Evolutionary conservation across 2,797 vertebrate genomes (phyloP).

Genomic region (Lagorchestes hirsutus): DNA sequence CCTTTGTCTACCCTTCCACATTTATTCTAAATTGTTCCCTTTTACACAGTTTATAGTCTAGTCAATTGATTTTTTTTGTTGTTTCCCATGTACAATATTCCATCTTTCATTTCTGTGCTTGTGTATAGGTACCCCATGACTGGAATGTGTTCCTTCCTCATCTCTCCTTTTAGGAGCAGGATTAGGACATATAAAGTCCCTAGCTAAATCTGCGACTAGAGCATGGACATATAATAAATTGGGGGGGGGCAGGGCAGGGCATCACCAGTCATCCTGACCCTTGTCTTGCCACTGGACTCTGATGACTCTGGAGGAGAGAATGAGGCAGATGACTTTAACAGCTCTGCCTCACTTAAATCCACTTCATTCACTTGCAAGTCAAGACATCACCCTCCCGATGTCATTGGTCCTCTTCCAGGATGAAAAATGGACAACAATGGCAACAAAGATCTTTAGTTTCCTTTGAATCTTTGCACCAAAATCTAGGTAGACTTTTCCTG

Average conservation of each 20-base stretch:
- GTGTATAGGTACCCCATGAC: background rate
- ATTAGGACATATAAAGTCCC: background rate
- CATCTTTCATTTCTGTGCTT: background rate
- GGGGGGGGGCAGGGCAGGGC: no score
- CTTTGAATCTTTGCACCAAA: background rate
- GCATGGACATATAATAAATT: background rate
- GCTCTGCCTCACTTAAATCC: background rate
- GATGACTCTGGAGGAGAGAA: background rate
- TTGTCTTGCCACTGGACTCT: background rate
- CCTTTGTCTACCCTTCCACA: background rate
- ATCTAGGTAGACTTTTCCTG: background rate
- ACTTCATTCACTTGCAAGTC: background rate
- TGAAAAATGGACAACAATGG: background rate
- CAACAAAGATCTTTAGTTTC: background rate
- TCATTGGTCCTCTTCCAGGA: background rate
- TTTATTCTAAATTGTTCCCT: background rate
- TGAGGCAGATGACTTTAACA: background rate
- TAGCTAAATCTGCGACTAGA: background rate
- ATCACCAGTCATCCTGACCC: background rate
- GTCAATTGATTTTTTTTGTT: background rate
- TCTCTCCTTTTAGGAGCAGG: background rate
- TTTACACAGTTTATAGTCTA: background rate
- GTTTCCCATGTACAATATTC: background rate
- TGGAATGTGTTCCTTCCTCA: background rate
- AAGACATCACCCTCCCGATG: background rate